Evolutionary conservation across 2,888 invertebrate species (phyloP), one percentile per base, ranked within the genome.

Genomic region (Oscheius onirici): DNA sequence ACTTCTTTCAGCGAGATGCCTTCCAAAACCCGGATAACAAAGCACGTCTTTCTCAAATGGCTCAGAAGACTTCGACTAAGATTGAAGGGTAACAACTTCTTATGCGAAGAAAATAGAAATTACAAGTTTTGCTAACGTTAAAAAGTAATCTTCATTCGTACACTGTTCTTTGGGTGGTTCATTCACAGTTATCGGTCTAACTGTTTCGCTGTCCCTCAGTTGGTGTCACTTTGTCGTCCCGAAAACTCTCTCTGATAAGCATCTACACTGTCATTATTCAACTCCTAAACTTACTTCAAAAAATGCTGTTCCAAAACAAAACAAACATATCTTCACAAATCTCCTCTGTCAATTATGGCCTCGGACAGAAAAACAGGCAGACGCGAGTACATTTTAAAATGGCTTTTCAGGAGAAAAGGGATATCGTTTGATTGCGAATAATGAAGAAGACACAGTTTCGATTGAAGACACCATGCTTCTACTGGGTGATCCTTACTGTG

Each of bases 401-500:
- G 34, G 8, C 3, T 17, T 24, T 46, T 26, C 49, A 63, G 63
- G 63, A 28, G 46, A 63, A 17, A 63, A 63, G 46, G 63, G 63
- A 11, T 63, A 63, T n/a, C 26, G 34, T n/a, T 49, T 63, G 34
- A 63, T 63, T n/a, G 58, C 58, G 8, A 63, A 63, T 17, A 11
- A 63, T n/a, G 63, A 63, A 46, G 63, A 63, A 28, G 63, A 63
- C 24, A 17, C 17, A 10, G 17, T 63, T 10, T 49, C 51, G 3
- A 46, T 49, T 10, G 49, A 63, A 6, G 49, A 49, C 11, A 46
- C 13, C 6, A 46, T 49, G 49, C 49, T 63, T n/a, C 28, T 63
- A 10, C 26, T 63, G 2, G 63, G 63, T 3, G 63, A 63, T 26
- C 49, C 63, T 13, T 63, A 63, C n/a, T 63, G 63, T 24, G 63